Percentiles rank a stretch among this genome's conserved stretches.
Evolutionary conservation across 2,113 vertebrate genomes (phyloP).

Genomic region (Callaeas wilsoni): DNA sequence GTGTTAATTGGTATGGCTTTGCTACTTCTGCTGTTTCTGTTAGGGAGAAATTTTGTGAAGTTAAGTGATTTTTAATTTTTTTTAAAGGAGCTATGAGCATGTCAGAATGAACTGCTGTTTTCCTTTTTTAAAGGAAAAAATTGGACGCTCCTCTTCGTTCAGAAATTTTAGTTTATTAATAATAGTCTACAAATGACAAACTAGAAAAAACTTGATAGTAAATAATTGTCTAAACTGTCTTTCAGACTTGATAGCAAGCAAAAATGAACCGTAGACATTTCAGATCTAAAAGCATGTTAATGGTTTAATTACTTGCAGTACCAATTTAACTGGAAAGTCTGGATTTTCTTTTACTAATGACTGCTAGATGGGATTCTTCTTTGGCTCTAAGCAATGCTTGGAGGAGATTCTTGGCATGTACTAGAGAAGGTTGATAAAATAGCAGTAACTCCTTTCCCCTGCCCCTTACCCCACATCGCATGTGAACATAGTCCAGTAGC

Average conservation of each 20-base stretch:
- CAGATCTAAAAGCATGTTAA: not conserved
- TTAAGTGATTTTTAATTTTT: not conserved
- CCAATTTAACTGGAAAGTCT: not conserved
- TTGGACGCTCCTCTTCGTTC: not conserved
- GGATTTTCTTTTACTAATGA: not conserved
- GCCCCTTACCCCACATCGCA: accelerated
- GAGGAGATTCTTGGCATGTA: not conserved
- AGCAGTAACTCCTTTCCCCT: not conserved
- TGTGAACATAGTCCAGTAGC: not conserved
- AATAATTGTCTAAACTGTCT: not conserved
- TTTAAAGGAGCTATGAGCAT: not conserved
- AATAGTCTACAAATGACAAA: not conserved
- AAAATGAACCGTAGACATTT: not conserved
- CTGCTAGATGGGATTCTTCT: not conserved
- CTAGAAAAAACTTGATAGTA: not conserved
- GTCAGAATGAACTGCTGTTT: not conserved
- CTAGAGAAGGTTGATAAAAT: not conserved
- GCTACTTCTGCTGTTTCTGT: not conserved
- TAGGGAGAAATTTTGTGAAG: not conserved
- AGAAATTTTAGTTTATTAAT: not conserved
- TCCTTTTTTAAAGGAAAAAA: not conserved
- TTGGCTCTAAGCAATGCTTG: not conserved
- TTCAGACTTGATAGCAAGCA: not conserved
- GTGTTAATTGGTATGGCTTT: not conserved
- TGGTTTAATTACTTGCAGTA: not conserved